phyloP scores from a whole-genome alignment of 2,888 invertebrate genomes.

The Drosophila barbarae region DNA sequence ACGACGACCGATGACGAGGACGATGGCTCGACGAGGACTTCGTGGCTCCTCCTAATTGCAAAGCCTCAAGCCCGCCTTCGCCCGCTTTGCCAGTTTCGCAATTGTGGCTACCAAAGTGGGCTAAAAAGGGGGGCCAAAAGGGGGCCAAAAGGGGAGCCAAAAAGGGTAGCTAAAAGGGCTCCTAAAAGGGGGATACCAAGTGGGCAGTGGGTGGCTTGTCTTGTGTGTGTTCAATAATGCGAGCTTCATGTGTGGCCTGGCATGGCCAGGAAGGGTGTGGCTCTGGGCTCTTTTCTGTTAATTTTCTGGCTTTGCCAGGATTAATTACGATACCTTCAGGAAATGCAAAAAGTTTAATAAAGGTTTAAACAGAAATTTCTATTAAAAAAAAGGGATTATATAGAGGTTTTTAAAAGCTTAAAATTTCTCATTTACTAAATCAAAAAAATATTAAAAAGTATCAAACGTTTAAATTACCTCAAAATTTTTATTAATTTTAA shows the following conservation, averaged over 20 bases:
- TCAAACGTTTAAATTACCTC: no score
- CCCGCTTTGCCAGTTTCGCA: conserved; percentile 46
- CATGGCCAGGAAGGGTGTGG: conserved; percentile 45
- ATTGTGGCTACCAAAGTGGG: conserved; percentile 61
- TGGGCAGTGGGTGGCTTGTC: conserved; percentile 31
- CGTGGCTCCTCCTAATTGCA: conserved; percentile 76
- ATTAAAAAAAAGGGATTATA: no score
- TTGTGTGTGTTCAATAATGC: conserved; percentile 70
- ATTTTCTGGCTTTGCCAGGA: conserved; percentile 14
- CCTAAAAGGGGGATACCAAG: not conserved
- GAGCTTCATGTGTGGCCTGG: conserved; percentile 27
- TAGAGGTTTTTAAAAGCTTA: no score
- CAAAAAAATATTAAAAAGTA: no score
- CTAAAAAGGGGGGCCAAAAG: conserved; percentile 1
- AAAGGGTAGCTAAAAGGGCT: not conserved
- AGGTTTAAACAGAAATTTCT: no score
- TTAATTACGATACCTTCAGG: conserved; percentile 17
- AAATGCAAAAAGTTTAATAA: not conserved
- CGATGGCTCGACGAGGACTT: conserved; percentile 48
- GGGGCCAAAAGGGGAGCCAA: not conserved
- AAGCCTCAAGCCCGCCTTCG: conserved; percentile 64
- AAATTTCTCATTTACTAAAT: no score
- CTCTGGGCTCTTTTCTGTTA: conserved; percentile 15
- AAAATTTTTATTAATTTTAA: not conserved
- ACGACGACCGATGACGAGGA: conserved; percentile 46